These are phyloP conservation scores for Enteromius afrohamiltoni DNA, from an alignment of 2,797 vertebrate species.

Conservation along the genomic window DNA sequence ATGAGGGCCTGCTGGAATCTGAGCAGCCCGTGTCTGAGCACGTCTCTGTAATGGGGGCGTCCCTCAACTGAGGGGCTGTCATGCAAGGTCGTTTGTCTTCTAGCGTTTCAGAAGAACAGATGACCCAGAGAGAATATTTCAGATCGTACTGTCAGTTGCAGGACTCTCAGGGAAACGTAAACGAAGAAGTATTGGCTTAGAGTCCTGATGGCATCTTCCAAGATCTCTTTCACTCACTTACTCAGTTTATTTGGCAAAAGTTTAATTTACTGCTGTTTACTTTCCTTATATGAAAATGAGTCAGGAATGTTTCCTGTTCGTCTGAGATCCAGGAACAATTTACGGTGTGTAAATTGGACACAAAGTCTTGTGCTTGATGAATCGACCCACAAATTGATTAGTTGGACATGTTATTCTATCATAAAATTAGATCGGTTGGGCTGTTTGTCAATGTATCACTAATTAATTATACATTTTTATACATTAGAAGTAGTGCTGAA, in stretches of 20 bases:
- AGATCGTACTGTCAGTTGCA: background rate
- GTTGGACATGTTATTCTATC: background rate
- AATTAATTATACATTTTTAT: background rate
- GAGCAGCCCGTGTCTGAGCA: slow-evolving; percentile 64
- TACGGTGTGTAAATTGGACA: background rate
- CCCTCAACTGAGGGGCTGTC: slow-evolving; percentile 16
- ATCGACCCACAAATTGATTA: slow-evolving; percentile 2
- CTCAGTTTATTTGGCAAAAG: background rate
- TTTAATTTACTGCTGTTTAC: background rate
- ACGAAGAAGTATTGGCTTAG: background rate
- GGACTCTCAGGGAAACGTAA: background rate
- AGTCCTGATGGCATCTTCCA: background rate
- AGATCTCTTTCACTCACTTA: background rate
- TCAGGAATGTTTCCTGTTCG: background rate
- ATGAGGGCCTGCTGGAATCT: slow-evolving; percentile 53
- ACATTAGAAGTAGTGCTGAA: background rate
- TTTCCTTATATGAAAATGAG: background rate
- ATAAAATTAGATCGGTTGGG: background rate
- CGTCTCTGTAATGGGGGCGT: slow-evolving; percentile 55
- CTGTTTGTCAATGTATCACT: background rate
- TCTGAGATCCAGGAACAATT: background rate
- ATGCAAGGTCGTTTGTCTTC: background rate
- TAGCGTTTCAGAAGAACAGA: background rate
- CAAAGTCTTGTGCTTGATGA: background rate
- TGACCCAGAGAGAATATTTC: background rate